Evolutionary conservation across 1,140 invertebrate genomes (phyloP), one percentile per base, ranked within the genome.

Genomic region (Drosophila sulfurigaster): DNA sequence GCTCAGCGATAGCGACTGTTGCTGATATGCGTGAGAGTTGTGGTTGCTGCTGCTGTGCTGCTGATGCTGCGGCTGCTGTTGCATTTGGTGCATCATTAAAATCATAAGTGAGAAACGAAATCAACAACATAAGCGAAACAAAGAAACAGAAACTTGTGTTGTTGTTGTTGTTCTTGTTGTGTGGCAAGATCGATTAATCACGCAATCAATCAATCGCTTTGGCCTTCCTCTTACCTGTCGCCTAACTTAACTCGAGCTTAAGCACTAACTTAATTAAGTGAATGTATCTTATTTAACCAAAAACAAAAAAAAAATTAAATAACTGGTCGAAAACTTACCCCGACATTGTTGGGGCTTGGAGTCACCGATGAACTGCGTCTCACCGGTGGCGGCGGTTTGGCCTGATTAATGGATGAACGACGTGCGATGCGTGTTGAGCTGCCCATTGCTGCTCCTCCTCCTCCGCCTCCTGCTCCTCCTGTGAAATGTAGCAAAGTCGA

Each of bases 361-460:
- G 96, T 96, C 62, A 98, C 97, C 41, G 96, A 97, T 0, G 97
- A 97, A 8, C 97, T 97, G 43, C 97, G 94, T 71, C 97, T 94
- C 1, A 98, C 96, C 2, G 97, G 97, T 35, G 97, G 97, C 32
- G 96, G 96, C 32, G 96, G 96, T 92, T 97, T 95, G 48, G 95
- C 93, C 70, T 93, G 93, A 78, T 95, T 96, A 71, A 95, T 94
- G 45, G 95, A 96, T 20, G 91, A 88, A 45, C 92, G 80, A 38
- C 92, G 78, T 52, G 92, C 88, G 25, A 92, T 92, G 56, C 92
- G 85, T 32, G 92, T 91, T 10, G 82, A 81, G 63, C 82, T 70
- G 69, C 80, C 85, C 48, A 5, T 58, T 56, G 30, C 65, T 51
- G 7, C 70, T 35, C 51, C 69, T 67, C 51, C 69, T 67, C n/a